These are phyloP conservation scores for Scaptodrosophila lebanonensis DNA, from an alignment of 1,140 invertebrate species.

Conservation along the genomic window DNA sequence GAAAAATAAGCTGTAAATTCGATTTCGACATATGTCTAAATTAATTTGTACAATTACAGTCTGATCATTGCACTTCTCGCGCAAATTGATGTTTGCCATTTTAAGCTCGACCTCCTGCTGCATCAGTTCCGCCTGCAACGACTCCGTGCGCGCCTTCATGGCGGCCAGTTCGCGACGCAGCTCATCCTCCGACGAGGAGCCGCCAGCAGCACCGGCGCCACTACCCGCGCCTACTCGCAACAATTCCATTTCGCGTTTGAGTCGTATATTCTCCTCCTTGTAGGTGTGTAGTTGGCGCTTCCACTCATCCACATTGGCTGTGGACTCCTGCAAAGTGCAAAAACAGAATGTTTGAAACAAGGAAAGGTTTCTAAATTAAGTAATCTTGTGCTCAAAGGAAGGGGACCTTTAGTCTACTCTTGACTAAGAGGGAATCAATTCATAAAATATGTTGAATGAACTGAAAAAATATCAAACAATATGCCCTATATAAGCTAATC, in stretches of 20 bases:
- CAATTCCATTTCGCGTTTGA: constrained; percentile 81
- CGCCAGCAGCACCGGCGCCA: constrained; percentile 34
- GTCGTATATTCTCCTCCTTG: constrained; percentile 95
- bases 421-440: too few species aligned
- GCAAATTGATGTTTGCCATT: constrained; percentile 65
- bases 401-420: too few species aligned
- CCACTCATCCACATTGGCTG: constrained; percentile 98
- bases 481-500: too few species aligned
- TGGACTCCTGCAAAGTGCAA: constrained; percentile 84
- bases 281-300: constrained; percentile 96
- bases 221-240: constrained; percentile 51
- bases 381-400: too few species aligned
- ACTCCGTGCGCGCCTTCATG: constrained; percentile 70
- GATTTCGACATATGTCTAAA: background rate
- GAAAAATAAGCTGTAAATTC: background rate
- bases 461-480: too few species aligned
- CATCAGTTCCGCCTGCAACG: constrained; percentile 69
- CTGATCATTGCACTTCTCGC: constrained; percentile 75
- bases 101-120: constrained; percentile 75
- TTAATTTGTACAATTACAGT: constrained; percentile 41
- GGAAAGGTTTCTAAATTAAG: background rate
- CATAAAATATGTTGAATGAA: background rate
- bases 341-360: background rate
- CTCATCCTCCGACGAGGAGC: constrained; percentile 68
- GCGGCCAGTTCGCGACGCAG: constrained; percentile 69